These are phyloP conservation scores for Anabacerthia variegaticeps DNA, from an alignment of 2,797 vertebrate genomes.

Conservation along the genomic window DNA sequence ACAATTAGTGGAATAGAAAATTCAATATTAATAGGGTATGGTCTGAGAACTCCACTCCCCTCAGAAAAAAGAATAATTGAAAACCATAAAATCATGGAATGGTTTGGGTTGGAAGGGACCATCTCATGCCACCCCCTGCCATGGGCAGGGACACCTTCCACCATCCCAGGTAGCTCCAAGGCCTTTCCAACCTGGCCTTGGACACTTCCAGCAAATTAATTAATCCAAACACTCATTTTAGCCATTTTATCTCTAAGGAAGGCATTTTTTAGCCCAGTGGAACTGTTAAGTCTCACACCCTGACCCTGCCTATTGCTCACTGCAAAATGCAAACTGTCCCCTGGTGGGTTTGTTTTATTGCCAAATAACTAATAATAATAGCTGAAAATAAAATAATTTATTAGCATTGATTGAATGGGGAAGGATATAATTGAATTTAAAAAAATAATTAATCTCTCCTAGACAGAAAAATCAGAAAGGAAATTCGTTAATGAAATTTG, in stretches of 20 bases:
- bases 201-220: not conserved
- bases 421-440: not conserved
- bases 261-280: not conserved
- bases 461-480: not conserved
- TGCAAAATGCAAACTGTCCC: not conserved
- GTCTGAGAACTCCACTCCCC: not conserved
- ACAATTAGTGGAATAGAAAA: not conserved
- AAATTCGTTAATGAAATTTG: not conserved
- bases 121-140: not conserved
- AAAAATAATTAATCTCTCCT: not conserved
- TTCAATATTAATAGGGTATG: accelerated
- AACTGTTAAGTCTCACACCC: not conserved
- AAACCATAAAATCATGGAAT: not conserved
- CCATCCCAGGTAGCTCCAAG: not conserved
- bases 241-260: not conserved
- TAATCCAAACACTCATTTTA: not conserved
- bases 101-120: no score
- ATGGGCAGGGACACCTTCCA: not conserved
- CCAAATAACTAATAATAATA: not conserved
- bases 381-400: not conserved
- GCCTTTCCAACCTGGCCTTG: not conserved
- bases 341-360: not conserved
- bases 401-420: not conserved
- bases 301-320: not conserved
- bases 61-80: not conserved